Evolutionary conservation across 2,797 vertebrate species (phyloP), one percentile per base, ranked within the genome.

Genomic region (Gephyroberyx darwinii): DNA sequence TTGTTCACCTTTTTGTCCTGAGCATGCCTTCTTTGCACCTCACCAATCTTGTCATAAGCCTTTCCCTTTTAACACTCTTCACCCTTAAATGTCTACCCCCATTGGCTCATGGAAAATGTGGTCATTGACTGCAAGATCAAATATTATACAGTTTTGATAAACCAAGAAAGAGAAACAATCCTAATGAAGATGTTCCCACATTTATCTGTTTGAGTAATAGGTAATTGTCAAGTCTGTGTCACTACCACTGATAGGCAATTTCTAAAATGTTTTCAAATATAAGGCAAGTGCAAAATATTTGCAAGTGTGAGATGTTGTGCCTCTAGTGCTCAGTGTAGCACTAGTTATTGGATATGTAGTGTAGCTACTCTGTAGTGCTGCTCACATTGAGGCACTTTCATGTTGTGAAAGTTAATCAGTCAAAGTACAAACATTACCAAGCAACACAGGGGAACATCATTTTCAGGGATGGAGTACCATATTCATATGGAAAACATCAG

Each of bases 11-110:
- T 92, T 92, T 90, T 92, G 87, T 93, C 93, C 91, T 90, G 94
- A 96, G 96, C 97, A 98, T 97, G 96, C 94, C 94, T 93, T 95
- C 92, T 96, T 94, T 95, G 94, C 95, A 95, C 96, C 95, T 97
- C 96, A 96, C 96, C 96, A 96, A 95, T 95, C 96, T 96, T 95
- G 94, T 96, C 94, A 93, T 96, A 92, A 92, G 91, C 88, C 89
- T 85, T 85, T 90, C 89, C 84, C 84, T 91, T 89, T 92, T 90
- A 90, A 90, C 87, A 92, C 90, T 91, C 85, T 83, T 81, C 90
- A 86, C 90, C 92, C 91, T 91, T 92, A 83, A 90, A 88, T 93
- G 89, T 94, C 81, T 83, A 77, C 77, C 91, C 90, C 90, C 88
- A 78, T 81, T 87, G 81, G 84, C 84, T 83, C 45, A 47, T 90